Evolutionary conservation across 2,113 vertebrate genomes (phyloP).

Genomic region (Eira barbara): DNA sequence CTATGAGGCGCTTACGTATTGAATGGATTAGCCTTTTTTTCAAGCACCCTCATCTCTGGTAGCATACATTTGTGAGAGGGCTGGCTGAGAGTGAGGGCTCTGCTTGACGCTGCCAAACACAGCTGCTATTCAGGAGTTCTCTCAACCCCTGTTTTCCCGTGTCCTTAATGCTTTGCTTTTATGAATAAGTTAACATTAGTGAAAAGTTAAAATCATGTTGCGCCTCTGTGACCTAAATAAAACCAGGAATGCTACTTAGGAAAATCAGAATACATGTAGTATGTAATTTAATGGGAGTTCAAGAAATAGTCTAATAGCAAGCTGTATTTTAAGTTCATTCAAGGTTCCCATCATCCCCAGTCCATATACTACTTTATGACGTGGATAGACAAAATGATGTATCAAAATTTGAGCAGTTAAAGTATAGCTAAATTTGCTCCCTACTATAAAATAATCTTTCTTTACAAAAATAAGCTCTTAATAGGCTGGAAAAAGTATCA

Average conservation of each 20-base stretch:
- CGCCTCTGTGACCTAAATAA: not conserved
- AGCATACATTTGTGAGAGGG: not conserved
- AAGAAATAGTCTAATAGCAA: conserved; percentile 4
- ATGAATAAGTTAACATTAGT: not conserved
- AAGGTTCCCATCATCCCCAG: not conserved
- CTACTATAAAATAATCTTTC: conserved; percentile 14
- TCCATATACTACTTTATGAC: not conserved
- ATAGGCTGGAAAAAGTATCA: not conserved
- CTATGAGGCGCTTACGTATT: not conserved
- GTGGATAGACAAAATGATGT: not conserved
- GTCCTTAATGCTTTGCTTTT: conserved; percentile 9
- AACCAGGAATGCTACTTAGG: not conserved
- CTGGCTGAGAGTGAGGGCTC: not conserved
- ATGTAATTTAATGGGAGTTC: conserved; percentile 40
- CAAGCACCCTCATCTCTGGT: not conserved
- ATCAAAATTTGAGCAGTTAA: conserved; percentile 8
- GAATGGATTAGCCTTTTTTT: not conserved
- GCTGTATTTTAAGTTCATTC: conserved; percentile 33
- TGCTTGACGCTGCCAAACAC: not conserved
- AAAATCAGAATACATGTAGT: conserved; percentile 19
- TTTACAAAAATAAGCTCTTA: conserved; percentile 5
- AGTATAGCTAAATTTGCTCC: conserved; percentile 34
- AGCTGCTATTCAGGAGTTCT: not conserved
- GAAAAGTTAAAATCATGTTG: conserved; percentile 5
- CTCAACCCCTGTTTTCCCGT: not conserved